These are phyloP conservation scores for Bombus superbus DNA, from an alignment of 1,140 invertebrate genomes.

Conservation along the genomic window DNA sequence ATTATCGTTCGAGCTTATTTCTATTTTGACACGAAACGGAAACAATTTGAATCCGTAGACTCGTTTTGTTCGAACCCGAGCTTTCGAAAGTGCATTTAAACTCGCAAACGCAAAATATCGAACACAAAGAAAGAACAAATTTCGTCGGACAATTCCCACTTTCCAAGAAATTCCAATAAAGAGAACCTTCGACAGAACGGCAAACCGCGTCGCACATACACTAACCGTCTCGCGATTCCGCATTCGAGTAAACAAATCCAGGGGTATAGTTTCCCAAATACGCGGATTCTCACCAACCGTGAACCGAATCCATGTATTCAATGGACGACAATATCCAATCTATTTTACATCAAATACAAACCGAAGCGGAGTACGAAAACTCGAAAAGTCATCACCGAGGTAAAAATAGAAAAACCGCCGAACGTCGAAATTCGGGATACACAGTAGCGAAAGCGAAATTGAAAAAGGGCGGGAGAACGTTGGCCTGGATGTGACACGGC, in stretches of 20 bases:
- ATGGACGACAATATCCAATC: not conserved
- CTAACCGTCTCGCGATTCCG: not conserved
- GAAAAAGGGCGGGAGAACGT: constrained; percentile 36
- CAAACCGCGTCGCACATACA: not conserved
- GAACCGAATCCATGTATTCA: not conserved
- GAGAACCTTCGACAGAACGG: not conserved
- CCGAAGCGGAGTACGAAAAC: not conserved
- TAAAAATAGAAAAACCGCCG: not conserved
- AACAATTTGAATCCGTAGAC: not conserved
- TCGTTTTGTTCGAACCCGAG: not conserved
- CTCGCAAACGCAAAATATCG: no score
- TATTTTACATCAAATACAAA: not conserved
- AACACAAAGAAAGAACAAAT: not conserved
- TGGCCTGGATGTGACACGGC: constrained; percentile 50
- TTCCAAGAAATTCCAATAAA: not conserved
- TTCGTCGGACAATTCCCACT: not conserved
- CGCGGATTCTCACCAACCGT: not conserved
- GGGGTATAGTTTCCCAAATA: not conserved
- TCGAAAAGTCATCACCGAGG: not conserved
- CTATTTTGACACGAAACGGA: not conserved
- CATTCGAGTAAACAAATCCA: not conserved
- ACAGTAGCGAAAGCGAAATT: not conserved
- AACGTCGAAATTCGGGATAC: constrained; percentile 15
- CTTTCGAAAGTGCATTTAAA: no score
- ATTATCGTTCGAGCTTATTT: not conserved